Conservation (phyloP, 2,113 vertebrate species). For the Thunnus maccoyii region DNA sequence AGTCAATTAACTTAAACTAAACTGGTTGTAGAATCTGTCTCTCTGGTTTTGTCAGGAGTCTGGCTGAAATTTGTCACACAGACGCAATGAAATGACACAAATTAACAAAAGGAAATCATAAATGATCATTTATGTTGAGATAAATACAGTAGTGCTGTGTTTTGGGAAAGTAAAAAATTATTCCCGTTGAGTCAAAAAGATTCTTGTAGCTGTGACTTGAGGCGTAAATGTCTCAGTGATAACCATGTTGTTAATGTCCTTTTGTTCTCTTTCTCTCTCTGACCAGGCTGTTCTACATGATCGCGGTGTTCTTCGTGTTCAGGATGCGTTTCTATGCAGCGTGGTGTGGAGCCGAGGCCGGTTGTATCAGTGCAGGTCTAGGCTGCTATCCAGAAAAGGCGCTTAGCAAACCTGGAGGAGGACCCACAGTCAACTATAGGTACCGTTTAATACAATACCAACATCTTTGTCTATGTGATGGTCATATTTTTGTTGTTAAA, state of each 20-base stretch:
- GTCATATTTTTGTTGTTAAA: neutral
- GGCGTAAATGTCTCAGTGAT: neutral
- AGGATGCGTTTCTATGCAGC: constrained; percentile 94
- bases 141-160: neutral
- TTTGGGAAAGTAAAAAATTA: neutral
- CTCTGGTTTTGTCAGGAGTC: too few relatives aligned
- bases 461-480: neutral
- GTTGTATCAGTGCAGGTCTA: constrained; percentile 91
- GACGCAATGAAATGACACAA: neutral
- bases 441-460: neutral
- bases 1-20: too few relatives aligned
- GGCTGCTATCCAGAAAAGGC: constrained; percentile 91
- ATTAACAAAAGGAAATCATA: neutral
- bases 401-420: constrained; percentile 88
- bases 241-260: neutral
- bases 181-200: neutral
- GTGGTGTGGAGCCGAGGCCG: constrained; percentile 91
- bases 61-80: too few relatives aligned
- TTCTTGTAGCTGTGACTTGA: neutral
- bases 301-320: constrained; percentile 91
- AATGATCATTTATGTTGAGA: neutral
- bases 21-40: too few relatives aligned
- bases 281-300: constrained; percentile 91
- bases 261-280: neutral
- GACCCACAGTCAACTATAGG: constrained; percentile 88